These are phyloP conservation scores for Bubo bubo DNA, from an alignment of 2,113 vertebrate species.

Conservation along the genomic window DNA sequence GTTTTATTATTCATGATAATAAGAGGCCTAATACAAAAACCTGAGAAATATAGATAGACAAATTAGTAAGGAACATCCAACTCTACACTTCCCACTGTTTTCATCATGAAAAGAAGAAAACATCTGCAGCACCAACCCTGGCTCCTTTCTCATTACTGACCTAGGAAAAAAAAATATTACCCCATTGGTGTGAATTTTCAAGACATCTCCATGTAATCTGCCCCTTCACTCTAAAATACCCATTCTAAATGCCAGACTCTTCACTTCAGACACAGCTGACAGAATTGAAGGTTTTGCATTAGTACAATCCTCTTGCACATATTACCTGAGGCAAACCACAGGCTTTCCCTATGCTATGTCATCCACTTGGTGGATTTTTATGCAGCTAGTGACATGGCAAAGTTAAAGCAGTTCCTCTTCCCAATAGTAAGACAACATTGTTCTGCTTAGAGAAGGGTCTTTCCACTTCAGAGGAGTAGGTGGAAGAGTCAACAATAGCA, in stretches of 20 bases:
- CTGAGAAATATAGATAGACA: background rate
- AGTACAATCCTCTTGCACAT: background rate
- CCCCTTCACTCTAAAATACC: background rate
- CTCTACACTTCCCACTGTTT: background rate
- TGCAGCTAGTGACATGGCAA: background rate
- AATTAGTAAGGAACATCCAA: background rate
- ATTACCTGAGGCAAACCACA: background rate
- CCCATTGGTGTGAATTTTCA: background rate
- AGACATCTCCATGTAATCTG: rapidly evolving
- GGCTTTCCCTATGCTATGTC: background rate
- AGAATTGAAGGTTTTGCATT: background rate
- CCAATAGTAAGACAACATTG: background rate
- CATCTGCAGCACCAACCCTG: background rate
- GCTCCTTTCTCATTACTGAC: background rate
- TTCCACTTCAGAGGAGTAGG: background rate
- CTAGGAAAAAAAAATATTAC: background rate
- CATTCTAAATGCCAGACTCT: background rate
- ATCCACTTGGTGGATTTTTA: background rate
- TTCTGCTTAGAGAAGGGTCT: background rate
- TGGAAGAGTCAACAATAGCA: background rate
- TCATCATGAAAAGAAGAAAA: background rate
- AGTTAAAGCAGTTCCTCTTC: background rate
- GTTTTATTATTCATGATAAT: background rate
- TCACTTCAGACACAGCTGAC: background rate
- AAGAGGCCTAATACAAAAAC: background rate